Evolutionary conservation across 2,113 vertebrate genomes (phyloP), one percentile per base, ranked within the genome.

Genomic region (Burhinus bistriatus): DNA sequence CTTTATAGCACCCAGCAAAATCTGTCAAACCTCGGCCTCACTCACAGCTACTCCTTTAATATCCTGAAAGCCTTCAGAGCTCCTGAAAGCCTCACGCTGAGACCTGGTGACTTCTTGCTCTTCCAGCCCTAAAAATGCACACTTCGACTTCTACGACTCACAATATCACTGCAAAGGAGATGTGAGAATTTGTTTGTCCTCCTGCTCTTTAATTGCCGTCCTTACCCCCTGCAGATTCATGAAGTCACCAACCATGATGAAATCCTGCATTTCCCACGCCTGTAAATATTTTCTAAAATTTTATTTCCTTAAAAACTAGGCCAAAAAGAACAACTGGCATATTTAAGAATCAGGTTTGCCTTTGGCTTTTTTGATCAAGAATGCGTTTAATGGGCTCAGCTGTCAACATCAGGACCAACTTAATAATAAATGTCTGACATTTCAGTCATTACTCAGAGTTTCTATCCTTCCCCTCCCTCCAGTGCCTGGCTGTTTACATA

Each of bases 361-460:
- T 91, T 85, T 84, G 70, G 81, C 83, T 96, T 84, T 95, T 95
- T 88, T 95, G 91, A 94, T 94, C 92, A 97, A 72, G 87, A 88
- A 73, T 77, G 71, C 55, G 90, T 91, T 95, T 95, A 95, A 90
- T 71, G 79, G 86, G 90, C 65, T 93, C 83, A 77, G 93, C 86
- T 91, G 94, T 82, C 88, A 90, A 81, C 95, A 90, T 68, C n/a
- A 3, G 64, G 57, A 87, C 49, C 7, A 3, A 57, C 65, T 91
- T 87, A 91, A 93, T 95, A 93, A 96, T 95, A 77, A 83, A 96
- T 89, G 71, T 72, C 66, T 92, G 80, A 94, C 92, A 93, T 94
- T 94, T 90, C 86, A 89, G 91, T 92, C 91, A 79, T 78, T 79
- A 76, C 77, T 89, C 58, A 2, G 55, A 49, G 30, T 42, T 92